These are phyloP conservation scores for Gadus macrocephalus DNA, from an alignment of 2,113 vertebrate genomes.

Conservation along the genomic window DNA sequence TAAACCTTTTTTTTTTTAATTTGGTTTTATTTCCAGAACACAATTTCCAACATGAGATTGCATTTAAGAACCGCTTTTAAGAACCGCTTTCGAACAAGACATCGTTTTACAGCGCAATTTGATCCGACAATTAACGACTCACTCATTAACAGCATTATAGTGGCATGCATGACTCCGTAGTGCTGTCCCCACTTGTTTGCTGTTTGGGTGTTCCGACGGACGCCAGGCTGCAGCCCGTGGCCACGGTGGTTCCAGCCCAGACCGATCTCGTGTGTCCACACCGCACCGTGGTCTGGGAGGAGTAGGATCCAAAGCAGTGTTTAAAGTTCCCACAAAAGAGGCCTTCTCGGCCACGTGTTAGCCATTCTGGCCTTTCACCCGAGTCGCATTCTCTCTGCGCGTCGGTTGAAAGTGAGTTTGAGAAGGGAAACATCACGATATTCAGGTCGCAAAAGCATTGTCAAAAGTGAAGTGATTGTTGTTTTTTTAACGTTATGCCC, in stretches of 20 bases:
- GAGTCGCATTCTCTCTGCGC: not conserved
- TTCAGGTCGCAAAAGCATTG: too few relatives aligned
- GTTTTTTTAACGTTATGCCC: not conserved
- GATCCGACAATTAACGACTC: not conserved
- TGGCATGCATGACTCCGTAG: not conserved
- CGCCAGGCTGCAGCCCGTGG: slow-evolving; percentile 1
- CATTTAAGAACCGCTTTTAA: not conserved
- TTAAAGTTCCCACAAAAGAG: slow-evolving; percentile 23
- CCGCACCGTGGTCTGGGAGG: slow-evolving; percentile 23
- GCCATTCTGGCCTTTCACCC: not conserved
- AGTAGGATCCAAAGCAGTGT: slow-evolving; percentile 11
- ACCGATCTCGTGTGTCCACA: slow-evolving; percentile 20
- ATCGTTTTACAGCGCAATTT: not conserved
- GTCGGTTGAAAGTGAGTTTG: not conserved
- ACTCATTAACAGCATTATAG: not conserved
- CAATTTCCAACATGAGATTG: not conserved
- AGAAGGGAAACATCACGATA: too few relatives aligned
- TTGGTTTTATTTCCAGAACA: slow-evolving; percentile 3
- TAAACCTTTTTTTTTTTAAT: slow-evolving; percentile 11
- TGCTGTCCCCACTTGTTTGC: not conserved
- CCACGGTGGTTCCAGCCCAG: slow-evolving; percentile 3
- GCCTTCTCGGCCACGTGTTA: slow-evolving; percentile 18
- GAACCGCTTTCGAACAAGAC: slow-evolving; percentile 15
- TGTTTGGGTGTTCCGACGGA: not conserved
- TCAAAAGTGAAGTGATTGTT: too few relatives aligned